Evolutionary conservation across 2,888 invertebrate species (phyloP), one percentile per base, ranked within the genome.

Genomic region (Suillia variegata): DNA sequence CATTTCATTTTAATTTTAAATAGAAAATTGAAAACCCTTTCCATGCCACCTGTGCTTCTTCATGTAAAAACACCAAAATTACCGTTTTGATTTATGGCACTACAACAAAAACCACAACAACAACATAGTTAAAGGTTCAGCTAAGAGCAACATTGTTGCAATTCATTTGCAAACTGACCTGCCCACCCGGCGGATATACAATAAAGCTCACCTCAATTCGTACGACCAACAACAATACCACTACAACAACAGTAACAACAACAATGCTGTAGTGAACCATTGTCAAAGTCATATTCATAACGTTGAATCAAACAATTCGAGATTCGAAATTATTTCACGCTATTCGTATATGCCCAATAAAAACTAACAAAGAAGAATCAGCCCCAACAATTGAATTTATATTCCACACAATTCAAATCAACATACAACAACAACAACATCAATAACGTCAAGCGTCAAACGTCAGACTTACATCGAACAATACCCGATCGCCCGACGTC

Each of bases 91-190:
- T n/a, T n/a, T n/a, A n/a, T n/a, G n/a, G n/a, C n/a, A n/a, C n/a
- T n/a, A n/a, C n/a, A n/a, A n/a, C n/a, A n/a, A n/a, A n/a, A n/a
- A n/a, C n/a, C n/a, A n/a, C n/a, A n/a, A n/a, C n/a, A n/a, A n/a
- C 38, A 26, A 26, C 26, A 26, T 6, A 26, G 26, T 26, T 26
- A 26, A 26, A 26, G 10, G 26, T 26, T 26, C 26, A 26, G 10
- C 26, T 6, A 26, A 26, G 26, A 26, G 38, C 38, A 38, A n/a
- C 4, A 38, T 38, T n/a, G 6, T 38, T 38, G 15, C 38, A 62
- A 74, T 74, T 73, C 70, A 70, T 67, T 76, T 73, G 76, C 73
- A 73, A 73, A 73, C 73, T 67, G 73, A 72, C 61, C 70, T 71
- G 54, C 34, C 57, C 67, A 66, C n/a, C 67, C 68, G 63, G 68